A percentile compares a stretch with the other conserved stretches of the same genome.
Conservation (phyloP, 2,797 vertebrate species). For the Poeciliopsis infans region DNA sequence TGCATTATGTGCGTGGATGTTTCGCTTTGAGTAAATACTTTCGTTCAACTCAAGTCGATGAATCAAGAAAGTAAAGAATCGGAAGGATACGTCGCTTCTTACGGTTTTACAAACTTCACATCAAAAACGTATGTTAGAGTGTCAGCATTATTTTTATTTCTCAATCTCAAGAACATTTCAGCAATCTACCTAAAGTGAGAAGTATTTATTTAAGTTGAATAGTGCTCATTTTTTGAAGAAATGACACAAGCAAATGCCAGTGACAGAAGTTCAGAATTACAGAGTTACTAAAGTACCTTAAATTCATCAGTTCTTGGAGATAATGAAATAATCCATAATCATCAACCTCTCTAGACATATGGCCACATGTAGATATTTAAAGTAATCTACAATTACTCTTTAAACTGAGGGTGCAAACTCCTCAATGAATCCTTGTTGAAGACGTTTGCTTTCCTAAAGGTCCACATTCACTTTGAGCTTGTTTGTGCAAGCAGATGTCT, state of each 20-base stretch:
- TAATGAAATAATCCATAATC: background rate
- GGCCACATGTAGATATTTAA: background rate
- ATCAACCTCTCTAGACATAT: background rate
- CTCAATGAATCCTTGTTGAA: background rate
- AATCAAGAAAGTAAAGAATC: background rate
- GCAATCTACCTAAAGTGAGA: background rate
- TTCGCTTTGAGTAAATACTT: background rate
- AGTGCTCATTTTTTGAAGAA: background rate
- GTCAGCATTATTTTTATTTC: background rate
- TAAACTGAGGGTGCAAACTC: background rate
- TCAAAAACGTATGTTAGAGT: background rate
- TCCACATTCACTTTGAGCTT: conserved; percentile 12
- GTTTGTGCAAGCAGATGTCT: conserved; percentile 9
- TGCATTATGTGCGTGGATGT: background rate
- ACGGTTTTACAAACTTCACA: background rate
- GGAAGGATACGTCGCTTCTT: background rate
- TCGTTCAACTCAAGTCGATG: background rate
- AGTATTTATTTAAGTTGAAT: background rate
- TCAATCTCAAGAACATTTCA: background rate
- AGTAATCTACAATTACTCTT: background rate
- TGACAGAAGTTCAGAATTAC: background rate
- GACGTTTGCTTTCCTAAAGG: background rate
- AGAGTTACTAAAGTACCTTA: background rate
- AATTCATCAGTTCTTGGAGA: background rate
- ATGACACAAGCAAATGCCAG: background rate